phyloP scores from a whole-genome alignment of 1,140 invertebrate species.

The Galendromus occidentalis region DNA sequence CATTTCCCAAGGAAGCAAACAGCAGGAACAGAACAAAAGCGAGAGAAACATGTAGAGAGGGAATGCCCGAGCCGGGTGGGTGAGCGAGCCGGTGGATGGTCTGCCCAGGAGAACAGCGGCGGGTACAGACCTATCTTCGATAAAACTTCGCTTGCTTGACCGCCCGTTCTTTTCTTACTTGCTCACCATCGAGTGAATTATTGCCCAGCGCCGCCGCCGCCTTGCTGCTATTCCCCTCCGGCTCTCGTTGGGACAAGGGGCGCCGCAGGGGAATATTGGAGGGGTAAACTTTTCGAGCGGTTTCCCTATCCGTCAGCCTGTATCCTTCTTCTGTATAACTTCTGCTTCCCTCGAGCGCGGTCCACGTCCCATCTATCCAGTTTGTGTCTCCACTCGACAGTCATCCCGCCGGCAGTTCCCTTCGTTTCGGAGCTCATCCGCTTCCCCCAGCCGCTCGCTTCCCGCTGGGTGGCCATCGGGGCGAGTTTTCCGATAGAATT shows the following conservation, averaged over 20 bases:
- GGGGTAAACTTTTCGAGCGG: no score
- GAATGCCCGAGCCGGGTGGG: neutral
- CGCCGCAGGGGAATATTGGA: no score
- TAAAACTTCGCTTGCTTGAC: slow-evolving; percentile 7
- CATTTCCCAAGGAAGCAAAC: neutral
- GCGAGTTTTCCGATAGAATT: slow-evolving; percentile 11
- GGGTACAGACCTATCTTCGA: neutral
- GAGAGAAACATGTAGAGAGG: neutral
- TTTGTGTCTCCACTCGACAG: no score
- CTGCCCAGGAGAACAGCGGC: neutral
- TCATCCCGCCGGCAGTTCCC: no score
- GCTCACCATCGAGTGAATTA: neutral
- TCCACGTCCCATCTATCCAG: no score
- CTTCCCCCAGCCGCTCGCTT: neutral
- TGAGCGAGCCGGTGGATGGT: neutral
- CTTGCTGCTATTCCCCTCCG: neutral
- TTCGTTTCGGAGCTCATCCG: neutral
- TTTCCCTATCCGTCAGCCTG: no score
- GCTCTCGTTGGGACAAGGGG: neutral
- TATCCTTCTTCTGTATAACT: no score
- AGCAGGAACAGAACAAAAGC: neutral
- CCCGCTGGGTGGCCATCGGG: neutral
- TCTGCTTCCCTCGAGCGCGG: no score
- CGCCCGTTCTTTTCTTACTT: no score
- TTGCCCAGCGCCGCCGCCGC: neutral